phyloP scores from a whole-genome alignment of 2,888 invertebrate species.

The Aphidius colemani region DNA sequence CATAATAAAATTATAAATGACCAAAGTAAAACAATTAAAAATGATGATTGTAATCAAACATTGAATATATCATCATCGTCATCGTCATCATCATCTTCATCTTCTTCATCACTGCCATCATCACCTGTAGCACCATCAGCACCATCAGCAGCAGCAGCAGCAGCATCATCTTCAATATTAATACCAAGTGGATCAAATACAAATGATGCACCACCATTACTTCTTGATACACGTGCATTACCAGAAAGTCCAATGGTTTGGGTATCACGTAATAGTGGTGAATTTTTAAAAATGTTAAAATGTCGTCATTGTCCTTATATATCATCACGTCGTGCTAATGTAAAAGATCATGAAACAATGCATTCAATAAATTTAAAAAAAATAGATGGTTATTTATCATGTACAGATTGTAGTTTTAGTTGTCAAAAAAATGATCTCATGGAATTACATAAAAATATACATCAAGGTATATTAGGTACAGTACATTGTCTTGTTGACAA shows the following conservation, averaged over 20 bases:
- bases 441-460: slow-evolving; percentile 76
- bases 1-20: slow-evolving; percentile 56
- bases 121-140: not conserved
- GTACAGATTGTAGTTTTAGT: slow-evolving; percentile 79
- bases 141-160: slow-evolving; percentile 39
- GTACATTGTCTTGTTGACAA: slow-evolving; percentile 74
- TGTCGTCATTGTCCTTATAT: slow-evolving; percentile 85
- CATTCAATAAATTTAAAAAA: slow-evolving; percentile 63
- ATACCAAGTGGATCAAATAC: slow-evolving; percentile 31
- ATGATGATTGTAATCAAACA: too few relatives aligned
- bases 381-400: slow-evolving; percentile 66
- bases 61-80: too few relatives aligned
- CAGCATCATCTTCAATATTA: too few relatives aligned
- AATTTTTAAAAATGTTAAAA: slow-evolving; percentile 81
- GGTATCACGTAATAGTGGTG: slow-evolving; percentile 72
- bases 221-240: slow-evolving; percentile 62
- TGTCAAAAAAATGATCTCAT: slow-evolving; percentile 75
- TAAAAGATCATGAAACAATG: slow-evolving; percentile 83
- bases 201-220: slow-evolving; percentile 46
- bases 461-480: slow-evolving; percentile 73
- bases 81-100: too few relatives aligned
- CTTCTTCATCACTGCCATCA: too few relatives aligned
- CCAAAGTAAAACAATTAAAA: slow-evolving; percentile 40
- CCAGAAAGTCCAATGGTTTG: slow-evolving; percentile 74
- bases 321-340: slow-evolving; percentile 78